Percentiles rank a stretch among this genome's conserved stretches.
Evolutionary conservation across 53 echinoderm and acorn worm species (phyloP).

Genomic region (Arbacia lixula): DNA sequence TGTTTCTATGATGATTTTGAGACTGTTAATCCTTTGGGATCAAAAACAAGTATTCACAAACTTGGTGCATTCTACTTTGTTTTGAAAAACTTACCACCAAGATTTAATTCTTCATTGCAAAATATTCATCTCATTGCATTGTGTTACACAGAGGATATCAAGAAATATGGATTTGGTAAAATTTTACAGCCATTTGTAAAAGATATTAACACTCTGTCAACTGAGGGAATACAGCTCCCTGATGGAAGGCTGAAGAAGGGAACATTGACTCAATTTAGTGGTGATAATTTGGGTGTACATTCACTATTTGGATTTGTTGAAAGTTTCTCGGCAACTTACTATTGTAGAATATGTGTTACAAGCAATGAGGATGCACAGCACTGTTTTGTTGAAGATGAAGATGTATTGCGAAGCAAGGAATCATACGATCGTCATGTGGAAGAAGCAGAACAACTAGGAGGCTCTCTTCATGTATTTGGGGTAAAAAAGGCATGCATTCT

Average conservation of each 20-base stretch:
- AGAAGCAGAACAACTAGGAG: slow-evolving; percentile 14
- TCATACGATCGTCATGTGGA: slow-evolving; percentile 5
- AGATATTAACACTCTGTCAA: too few species aligned
- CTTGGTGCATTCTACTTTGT: too few species aligned
- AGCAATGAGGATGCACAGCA: slow-evolving; percentile 28
- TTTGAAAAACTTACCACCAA: too few species aligned
- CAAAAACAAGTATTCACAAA: too few species aligned
- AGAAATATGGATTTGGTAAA: slow-evolving; percentile 4
- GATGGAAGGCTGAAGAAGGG: slow-evolving; percentile 6
- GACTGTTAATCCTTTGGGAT: too few species aligned
- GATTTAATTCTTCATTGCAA: too few species aligned
- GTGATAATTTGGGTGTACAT: slow-evolving; percentile 28
- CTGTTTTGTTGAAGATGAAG: slow-evolving; percentile 20
- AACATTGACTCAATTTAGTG: slow-evolving; percentile 11
- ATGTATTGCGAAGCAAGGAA: slow-evolving; percentile 11
- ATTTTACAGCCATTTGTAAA: slow-evolving; percentile 15
- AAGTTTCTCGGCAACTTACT: slow-evolving; percentile 21
- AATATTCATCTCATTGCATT: too few species aligned
- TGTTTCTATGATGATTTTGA: too few species aligned
- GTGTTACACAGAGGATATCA: too few species aligned
- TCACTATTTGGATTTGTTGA: slow-evolving; percentile 28
- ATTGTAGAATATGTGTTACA: slow-evolving; percentile 7
- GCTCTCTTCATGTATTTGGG: slow-evolving; percentile 28
- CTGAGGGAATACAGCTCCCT: slow-evolving; percentile 15
- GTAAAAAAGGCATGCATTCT: slow-evolving; percentile 3